phyloP scores from a whole-genome alignment of 2,113 vertebrate species.

The Spheniscus mendiculus region DNA sequence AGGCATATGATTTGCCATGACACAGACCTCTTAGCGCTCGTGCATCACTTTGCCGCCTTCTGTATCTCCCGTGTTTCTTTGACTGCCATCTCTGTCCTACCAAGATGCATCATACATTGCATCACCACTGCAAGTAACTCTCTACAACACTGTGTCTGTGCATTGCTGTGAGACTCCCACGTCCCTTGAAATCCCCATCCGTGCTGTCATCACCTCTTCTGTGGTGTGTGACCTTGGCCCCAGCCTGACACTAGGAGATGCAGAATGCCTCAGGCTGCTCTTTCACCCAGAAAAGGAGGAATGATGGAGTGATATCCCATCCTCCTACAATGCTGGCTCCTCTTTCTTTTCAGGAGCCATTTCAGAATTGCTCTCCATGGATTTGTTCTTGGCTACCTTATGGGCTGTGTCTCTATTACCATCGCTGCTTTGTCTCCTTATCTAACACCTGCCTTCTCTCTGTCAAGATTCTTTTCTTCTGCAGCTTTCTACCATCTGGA shows the following conservation, averaged over 20 bases:
- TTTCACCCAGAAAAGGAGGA: constrained; percentile 2
- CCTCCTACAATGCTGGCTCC: not conserved
- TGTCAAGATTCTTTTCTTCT: not conserved
- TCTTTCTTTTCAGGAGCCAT: not conserved
- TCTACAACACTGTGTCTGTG: not conserved
- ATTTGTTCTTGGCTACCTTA: constrained; percentile 10
- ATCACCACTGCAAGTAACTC: not conserved
- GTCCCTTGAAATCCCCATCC: not conserved
- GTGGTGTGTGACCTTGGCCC: constrained; percentile 9
- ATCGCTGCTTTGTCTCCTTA: not conserved
- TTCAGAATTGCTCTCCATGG: constrained; percentile 13
- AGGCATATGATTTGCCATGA: not conserved
- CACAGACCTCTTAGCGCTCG: not conserved
- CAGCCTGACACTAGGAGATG: not conserved
- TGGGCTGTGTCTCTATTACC: not conserved
- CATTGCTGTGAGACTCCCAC: not conserved
- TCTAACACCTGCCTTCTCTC: not conserved
- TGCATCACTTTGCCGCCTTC: not conserved
- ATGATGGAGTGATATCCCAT: not conserved
- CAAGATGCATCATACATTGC: not conserved
- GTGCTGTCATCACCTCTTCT: not conserved
- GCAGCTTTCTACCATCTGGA: not conserved
- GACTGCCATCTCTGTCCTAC: not conserved
- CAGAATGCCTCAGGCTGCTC: not conserved
- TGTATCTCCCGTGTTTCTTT: not conserved